Conservation (phyloP, 2,797 vertebrate species). For the Mus minutoides region DNA sequence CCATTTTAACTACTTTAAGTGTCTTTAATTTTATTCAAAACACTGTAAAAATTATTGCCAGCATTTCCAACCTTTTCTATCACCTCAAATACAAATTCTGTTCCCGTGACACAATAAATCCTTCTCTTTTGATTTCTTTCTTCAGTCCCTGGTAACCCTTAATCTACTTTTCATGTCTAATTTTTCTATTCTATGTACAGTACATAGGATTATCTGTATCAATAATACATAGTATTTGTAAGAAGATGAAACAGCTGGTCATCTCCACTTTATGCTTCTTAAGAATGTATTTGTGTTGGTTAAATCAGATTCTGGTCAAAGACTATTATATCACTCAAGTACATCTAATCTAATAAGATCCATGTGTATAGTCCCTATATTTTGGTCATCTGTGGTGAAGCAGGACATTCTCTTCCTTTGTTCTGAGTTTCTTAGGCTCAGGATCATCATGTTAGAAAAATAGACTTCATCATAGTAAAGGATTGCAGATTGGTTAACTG, state of each 20-base stretch:
- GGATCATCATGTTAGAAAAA: constrained; percentile 36
- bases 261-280: constrained; percentile 33
- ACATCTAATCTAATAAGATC: not conserved
- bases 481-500: constrained; percentile 9
- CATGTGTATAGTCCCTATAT: not conserved
- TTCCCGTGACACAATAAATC: constrained; percentile 22
- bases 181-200: constrained; percentile 57
- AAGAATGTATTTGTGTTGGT: not conserved
- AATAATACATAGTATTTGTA: not conserved
- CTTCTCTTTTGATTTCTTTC: not conserved
- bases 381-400: not conserved
- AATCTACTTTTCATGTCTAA: constrained; percentile 28
- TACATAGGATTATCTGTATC: not conserved
- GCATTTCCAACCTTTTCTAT: constrained; percentile 14
- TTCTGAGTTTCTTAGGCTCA: constrained; percentile 18
- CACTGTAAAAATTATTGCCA: constrained; percentile 1
- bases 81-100: constrained; percentile 40
- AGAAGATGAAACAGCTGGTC: not conserved
- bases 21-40: constrained; percentile 47
- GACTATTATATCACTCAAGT: not conserved
- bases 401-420: constrained; percentile 13
- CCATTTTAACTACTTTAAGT: constrained; percentile 61
- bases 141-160: not conserved
- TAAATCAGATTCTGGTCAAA: constrained; percentile 61
- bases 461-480: constrained; percentile 10